Evolutionary conservation across 2,888 invertebrate genomes (phyloP), one percentile per base, ranked within the genome.

Genomic region (Lottia gigantea): DNA sequence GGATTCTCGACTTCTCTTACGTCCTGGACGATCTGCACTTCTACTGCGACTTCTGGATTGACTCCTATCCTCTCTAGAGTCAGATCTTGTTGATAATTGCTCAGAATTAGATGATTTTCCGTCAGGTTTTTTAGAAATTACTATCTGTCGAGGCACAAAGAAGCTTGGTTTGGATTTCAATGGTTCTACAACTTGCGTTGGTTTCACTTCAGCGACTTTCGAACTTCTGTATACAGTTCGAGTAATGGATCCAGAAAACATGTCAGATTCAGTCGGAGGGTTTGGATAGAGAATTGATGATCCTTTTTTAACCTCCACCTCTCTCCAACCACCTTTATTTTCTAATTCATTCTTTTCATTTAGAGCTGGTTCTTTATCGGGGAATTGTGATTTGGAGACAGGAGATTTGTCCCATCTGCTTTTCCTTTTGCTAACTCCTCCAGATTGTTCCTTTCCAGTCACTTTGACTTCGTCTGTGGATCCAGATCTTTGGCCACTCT

Each of bases 331-430:
- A 40, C 40, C 40, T 11, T 40, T 40, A 40, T 40, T 40, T 6
- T 40, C 40, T 40, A 40, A 1, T 40, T 11, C 40, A 40, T 40
- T 8, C 40, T 40, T 40, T 11, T 8, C 40, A 3, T 40, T 4
- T 3, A 8, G 40, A 8, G 7, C 40, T 40, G 40, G 8, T 11
- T 40, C 31, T 6, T 31, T 6, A 31, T 31, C 40, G 2, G 40
- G 11, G 11, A 40, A 40, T 6, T 8, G 40, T 6, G 40, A 40
- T 40, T 40, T 40, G 7, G 40, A 55, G 12, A 12, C 55, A 19
- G 55, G 55, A 19, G 19, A 55, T 55, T 55, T 55, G 55, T 55
- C 55, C 55, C 55, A 55, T 55, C 55, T 55, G 55, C 23, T 55
- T 8, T 12, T 23, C 19, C 23, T 19, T 40, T 40, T 40, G 11